Evolutionary conservation across 2,888 invertebrate genomes (phyloP).

Genomic region (Hipparchia semele): DNA sequence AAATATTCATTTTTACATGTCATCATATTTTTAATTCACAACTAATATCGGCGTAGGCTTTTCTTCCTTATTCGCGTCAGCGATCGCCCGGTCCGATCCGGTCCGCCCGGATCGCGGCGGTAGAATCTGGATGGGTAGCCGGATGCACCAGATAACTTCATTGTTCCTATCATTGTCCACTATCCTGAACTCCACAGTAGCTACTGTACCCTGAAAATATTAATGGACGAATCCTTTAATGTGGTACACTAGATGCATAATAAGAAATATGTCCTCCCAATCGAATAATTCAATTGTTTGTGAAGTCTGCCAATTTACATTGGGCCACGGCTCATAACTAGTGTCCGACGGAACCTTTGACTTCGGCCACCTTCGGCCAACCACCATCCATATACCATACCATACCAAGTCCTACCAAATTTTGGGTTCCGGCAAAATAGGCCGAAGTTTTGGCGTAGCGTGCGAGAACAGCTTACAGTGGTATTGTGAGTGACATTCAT

Average conservation of each 20-base stretch:
- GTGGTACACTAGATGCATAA: too few relatives aligned
- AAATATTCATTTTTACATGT: too few relatives aligned
- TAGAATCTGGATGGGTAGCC: constrained; percentile 6
- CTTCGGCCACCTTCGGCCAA: not conserved
- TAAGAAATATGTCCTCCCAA: too few relatives aligned
- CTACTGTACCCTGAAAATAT: not conserved
- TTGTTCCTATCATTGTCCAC: not conserved
- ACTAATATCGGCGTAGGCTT: not conserved
- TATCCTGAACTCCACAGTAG: constrained; percentile 15
- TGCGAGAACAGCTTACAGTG: too few relatives aligned
- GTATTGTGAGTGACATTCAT: too few relatives aligned
- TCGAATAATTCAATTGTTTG: too few relatives aligned
- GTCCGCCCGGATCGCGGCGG: not conserved
- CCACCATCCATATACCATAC: too few relatives aligned
- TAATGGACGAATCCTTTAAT: not conserved
- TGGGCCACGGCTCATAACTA: too few relatives aligned
- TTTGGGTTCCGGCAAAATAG: too few relatives aligned
- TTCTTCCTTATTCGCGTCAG: not conserved
- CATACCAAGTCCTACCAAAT: too few relatives aligned
- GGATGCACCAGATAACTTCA: constrained; percentile 2
- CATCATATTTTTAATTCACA: not conserved
- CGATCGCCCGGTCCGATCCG: not conserved
- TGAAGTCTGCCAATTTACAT: not conserved
- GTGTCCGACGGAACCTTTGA: too few relatives aligned
- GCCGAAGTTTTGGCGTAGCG: too few relatives aligned